These are phyloP conservation scores for Isoperla grammatica DNA, from an alignment of 2,888 invertebrate species.

Conservation along the genomic window DNA sequence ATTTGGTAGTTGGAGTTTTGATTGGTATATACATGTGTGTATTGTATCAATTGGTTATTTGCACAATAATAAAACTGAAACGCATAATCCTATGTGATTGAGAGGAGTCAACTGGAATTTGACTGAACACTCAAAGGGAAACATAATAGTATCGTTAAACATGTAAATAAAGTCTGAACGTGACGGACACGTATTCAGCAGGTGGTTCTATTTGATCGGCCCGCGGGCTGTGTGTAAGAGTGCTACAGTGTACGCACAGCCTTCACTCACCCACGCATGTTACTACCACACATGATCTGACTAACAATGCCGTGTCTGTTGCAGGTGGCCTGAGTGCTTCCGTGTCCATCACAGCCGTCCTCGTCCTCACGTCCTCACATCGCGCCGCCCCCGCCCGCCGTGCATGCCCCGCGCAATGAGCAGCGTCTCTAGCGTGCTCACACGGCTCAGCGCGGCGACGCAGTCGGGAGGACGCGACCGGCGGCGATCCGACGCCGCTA, in stretches of 20 bases:
- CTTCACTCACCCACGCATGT: not conserved
- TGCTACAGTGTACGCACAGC: no score
- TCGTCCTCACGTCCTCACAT: not conserved
- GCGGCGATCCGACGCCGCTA: slow-evolving; percentile 51
- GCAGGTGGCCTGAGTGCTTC: slow-evolving; percentile 9
- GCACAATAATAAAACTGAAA: no score
- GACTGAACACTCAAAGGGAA: no score
- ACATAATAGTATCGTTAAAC: no score
- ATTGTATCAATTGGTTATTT: no score
- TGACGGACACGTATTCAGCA: not conserved
- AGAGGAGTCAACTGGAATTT: no score
- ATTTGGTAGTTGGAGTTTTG: no score
- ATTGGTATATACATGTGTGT: no score
- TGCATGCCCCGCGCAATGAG: slow-evolving; percentile 23
- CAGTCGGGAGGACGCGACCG: slow-evolving; percentile 31
- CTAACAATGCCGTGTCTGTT: slow-evolving; percentile 7
- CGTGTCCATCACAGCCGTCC: not conserved
- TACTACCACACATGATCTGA: slow-evolving; percentile 5
- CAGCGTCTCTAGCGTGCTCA: slow-evolving; percentile 15
- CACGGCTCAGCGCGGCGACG: slow-evolving; percentile 10
- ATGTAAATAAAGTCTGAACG: not conserved
- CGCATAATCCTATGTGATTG: no score
- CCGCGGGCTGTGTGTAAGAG: not conserved
- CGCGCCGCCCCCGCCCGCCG: not conserved
- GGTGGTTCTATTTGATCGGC: not conserved